A percentile compares a stretch with the other conserved stretches of the same genome.
Evolutionary conservation across 1,140 invertebrate genomes (phyloP).

Genomic region (Drosophila sturtevanti): DNA sequence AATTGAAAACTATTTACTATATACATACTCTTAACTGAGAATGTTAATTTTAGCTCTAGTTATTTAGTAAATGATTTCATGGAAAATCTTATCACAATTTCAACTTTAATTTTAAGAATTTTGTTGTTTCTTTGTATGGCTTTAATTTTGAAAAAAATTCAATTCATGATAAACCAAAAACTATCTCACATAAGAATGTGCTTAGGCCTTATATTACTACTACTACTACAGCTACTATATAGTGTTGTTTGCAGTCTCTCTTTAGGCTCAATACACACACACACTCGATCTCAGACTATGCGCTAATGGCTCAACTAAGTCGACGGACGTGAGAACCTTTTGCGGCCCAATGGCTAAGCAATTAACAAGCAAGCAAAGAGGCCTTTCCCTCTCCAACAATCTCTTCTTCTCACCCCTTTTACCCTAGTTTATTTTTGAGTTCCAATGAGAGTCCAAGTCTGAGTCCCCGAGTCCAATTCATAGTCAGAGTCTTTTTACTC

Average conservation of each 20-base stretch:
- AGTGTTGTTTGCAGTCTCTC: not conserved
- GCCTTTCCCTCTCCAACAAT: not conserved
- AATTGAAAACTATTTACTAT: no score
- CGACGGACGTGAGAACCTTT: slow-evolving; percentile 67
- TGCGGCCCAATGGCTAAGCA: slow-evolving; percentile 45
- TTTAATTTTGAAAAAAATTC: not conserved
- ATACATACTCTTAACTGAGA: no score
- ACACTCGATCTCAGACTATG: slow-evolving; percentile 13
- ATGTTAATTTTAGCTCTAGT: no score
- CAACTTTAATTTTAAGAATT: no score
- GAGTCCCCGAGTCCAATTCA: slow-evolving; percentile 7
- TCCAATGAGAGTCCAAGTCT: not conserved
- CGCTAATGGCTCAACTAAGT: slow-evolving; percentile 50
- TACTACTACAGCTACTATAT: no score
- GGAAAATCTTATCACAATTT: no score
- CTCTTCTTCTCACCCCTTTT: not conserved
- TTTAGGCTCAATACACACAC: not conserved
- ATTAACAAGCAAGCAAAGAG: slow-evolving; percentile 48
- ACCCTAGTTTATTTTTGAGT: not conserved
- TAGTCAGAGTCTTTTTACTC: slow-evolving; percentile 49
- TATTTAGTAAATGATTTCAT: no score
- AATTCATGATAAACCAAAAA: not conserved
- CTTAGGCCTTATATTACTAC: no score
- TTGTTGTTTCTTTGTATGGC: not conserved
- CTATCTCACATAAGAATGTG: not conserved